Evolutionary conservation across 2,113 vertebrate species (phyloP).

Genomic region (Trochalopteron elliotii): DNA sequence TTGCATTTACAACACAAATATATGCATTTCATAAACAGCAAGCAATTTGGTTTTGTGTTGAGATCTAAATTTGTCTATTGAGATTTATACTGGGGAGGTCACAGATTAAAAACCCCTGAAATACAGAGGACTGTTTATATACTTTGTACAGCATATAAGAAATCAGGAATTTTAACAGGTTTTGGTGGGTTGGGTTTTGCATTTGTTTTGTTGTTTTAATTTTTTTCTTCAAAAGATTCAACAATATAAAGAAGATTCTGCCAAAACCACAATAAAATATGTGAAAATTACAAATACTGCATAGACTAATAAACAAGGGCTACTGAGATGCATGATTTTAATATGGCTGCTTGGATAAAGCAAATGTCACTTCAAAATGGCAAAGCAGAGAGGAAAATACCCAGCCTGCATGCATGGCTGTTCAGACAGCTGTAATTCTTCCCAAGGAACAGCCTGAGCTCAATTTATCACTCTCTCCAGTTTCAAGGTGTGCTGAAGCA

Average conservation of each 20-base stretch:
- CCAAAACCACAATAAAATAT: not conserved
- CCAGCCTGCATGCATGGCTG: not conserved
- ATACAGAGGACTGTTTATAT: not conserved
- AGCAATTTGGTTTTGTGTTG: not conserved
- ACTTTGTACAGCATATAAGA: not conserved
- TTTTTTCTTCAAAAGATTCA: not conserved
- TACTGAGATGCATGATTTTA: not conserved
- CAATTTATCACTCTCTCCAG: not conserved
- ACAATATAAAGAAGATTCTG: not conserved
- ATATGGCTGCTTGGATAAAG: not conserved
- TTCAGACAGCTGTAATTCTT: conserved; percentile 44
- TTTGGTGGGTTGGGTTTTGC: not conserved
- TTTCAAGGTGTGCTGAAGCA: conserved; percentile 7
- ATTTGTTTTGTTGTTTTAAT: not conserved
- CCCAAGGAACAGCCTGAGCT: not conserved
- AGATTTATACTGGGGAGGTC: not conserved
- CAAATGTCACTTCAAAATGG: conserved; percentile 1
- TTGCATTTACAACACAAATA: conserved; percentile 12
- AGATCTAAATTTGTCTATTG: conserved; percentile 3
- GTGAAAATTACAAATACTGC: not conserved
- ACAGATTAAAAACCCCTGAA: not conserved
- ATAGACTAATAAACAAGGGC: not conserved
- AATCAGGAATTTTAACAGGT: not conserved
- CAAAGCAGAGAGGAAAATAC: not conserved
- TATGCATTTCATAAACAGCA: not conserved